Evolutionary conservation across 2,797 vertebrate genomes (phyloP).

Genomic region (Novumbra hubbsi): DNA sequence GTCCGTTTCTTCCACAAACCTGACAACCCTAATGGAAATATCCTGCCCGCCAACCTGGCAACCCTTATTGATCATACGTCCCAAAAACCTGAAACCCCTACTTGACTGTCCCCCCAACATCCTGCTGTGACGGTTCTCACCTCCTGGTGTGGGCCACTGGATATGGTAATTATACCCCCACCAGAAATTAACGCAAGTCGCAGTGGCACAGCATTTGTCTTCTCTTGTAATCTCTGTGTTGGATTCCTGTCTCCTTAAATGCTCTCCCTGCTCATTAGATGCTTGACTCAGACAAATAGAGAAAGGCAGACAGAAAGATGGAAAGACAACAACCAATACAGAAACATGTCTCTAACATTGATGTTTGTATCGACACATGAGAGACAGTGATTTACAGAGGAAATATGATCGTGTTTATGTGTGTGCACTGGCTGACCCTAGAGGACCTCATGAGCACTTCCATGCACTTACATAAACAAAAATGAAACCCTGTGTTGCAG

Average conservation of each 20-base stretch:
- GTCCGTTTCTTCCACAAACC: too few species aligned
- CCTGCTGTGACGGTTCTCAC: too few species aligned
- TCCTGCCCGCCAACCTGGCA: too few species aligned
- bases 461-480: slow-evolving; percentile 14
- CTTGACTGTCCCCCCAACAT: too few species aligned
- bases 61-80: too few species aligned
- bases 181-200: too few species aligned
- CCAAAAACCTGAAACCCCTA: too few species aligned
- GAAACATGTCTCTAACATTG: neutral
- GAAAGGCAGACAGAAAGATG: slow-evolving; percentile 3
- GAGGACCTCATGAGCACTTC: slow-evolving; percentile 14
- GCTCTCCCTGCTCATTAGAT: slow-evolving; percentile 3
- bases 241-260: slow-evolving; percentile 14
- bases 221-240: slow-evolving; percentile 26
- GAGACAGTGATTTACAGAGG: neutral
- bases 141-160: too few species aligned
- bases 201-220: too few species aligned
- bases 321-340: slow-evolving; percentile 10
- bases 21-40: too few species aligned
- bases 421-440: neutral
- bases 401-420: too few species aligned
- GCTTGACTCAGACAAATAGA: slow-evolving; percentile 8
- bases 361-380: neutral
- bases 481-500: slow-evolving; percentile 7
- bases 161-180: too few species aligned